These are phyloP conservation scores for Mesodorylaimus sp. DNA, from an alignment of 2,888 invertebrate genomes.

Conservation along the genomic window DNA sequence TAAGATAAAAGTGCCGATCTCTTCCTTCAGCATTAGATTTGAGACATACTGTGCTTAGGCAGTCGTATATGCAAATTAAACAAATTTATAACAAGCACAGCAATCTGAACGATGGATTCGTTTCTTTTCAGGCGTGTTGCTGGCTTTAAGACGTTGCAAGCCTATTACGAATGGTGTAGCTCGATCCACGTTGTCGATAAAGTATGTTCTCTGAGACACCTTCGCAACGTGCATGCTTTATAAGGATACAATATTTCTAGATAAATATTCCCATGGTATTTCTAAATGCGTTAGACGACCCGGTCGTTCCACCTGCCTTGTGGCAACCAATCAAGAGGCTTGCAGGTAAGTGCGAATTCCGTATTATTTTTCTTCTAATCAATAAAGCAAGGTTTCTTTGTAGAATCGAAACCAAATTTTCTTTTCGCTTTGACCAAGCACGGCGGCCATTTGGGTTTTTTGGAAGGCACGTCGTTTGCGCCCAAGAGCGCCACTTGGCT, in stretches of 20 bases:
- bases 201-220: constrained; percentile 19
- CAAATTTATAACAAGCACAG: no score
- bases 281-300: constrained; percentile 75
- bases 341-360: constrained; percentile 42
- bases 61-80: no score
- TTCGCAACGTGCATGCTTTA: no score
- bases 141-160: constrained; percentile 55
- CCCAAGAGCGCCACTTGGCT: constrained; percentile 82
- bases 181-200: constrained; percentile 57
- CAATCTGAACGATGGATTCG: no score
- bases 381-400: neutral
- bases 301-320: constrained; percentile 61
- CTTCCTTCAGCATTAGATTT: no score
- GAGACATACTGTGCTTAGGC: no score
- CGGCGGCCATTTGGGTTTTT: constrained; percentile 84
- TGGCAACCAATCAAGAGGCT: constrained; percentile 51
- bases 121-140: constrained; percentile 46
- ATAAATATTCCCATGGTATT: constrained; percentile 71
- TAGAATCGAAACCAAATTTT: constrained; percentile 21
- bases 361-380: constrained; percentile 37
- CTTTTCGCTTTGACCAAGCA: constrained; percentile 65
- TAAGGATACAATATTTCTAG: constrained; percentile 19
- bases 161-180: constrained; percentile 66
- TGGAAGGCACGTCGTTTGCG: constrained; percentile 64
- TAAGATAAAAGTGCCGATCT: no score